Conservation (phyloP, 2,113 vertebrate species). For the Scopus umbretta region DNA sequence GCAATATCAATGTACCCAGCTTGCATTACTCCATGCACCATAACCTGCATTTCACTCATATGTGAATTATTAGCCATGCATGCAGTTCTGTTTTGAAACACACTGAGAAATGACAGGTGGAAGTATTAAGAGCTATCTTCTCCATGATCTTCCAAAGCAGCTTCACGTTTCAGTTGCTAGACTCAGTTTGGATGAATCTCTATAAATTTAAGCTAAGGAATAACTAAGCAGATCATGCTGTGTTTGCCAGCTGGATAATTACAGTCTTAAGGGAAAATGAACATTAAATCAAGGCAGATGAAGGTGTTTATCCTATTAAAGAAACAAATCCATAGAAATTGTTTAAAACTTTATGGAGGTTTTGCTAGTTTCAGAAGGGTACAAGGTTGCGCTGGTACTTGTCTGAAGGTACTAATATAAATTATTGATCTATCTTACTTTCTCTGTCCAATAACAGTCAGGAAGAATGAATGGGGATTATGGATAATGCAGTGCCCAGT, state of each 20-base stretch:
- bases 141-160: neutral
- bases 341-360: neutral
- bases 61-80: neutral
- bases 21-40: neutral
- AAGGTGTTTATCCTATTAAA: neutral
- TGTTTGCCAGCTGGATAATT: neutral
- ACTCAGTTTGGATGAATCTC: neutral
- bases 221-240: neutral
- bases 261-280: neutral
- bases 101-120: neutral
- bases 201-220: neutral
- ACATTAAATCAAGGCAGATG: neutral
- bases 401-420: neutral
- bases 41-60: neutral
- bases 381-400: neutral
- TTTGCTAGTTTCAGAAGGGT: neutral
- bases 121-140: neutral
- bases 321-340: neutral
- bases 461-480: neutral
- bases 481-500: neutral
- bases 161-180: neutral
- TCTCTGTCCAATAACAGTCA: neutral
- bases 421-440: neutral
- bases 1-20: neutral
- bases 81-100: neutral